Conservation (phyloP, 2,113 vertebrate species). For the Cochlearius cochlearius region DNA sequence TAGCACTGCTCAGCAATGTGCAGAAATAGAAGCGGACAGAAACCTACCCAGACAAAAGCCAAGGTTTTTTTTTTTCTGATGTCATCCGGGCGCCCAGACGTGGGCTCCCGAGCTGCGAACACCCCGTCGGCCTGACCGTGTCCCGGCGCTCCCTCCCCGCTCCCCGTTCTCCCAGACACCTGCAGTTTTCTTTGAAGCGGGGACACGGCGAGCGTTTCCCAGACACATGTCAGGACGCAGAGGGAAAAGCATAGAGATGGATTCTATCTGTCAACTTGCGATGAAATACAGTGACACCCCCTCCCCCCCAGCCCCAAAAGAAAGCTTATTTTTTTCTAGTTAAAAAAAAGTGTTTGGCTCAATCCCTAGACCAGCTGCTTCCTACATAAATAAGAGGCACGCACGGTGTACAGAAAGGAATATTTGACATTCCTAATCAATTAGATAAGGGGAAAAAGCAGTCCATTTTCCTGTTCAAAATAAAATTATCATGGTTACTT, state of each 20-base stretch:
- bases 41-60: slow-evolving; percentile 2
- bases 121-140: neutral
- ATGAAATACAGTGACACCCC: slow-evolving; percentile 35
- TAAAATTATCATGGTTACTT: slow-evolving; percentile 44
- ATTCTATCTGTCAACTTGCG: neutral
- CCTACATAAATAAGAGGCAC: slow-evolving; percentile 56
- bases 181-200: slow-evolving; percentile 38
- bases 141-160: fast-evolving
- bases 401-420: slow-evolving; percentile 44
- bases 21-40: slow-evolving; percentile 35
- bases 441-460: slow-evolving; percentile 63
- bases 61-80: neutral
- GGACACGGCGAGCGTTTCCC: neutral
- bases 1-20: slow-evolving; percentile 37
- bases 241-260: slow-evolving; percentile 14
- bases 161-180: slow-evolving; percentile 8
- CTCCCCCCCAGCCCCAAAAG: neutral
- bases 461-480: slow-evolving; percentile 48
- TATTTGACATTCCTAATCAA: slow-evolving; percentile 65
- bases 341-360: slow-evolving; percentile 40
- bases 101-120: neutral
- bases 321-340: slow-evolving; percentile 8
- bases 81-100: neutral
- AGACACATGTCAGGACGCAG: slow-evolving; percentile 6
- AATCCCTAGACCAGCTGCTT: slow-evolving; percentile 59